These are phyloP conservation scores for Zaprionus bogoriensis DNA, from an alignment of 2,888 invertebrate genomes.

Conservation along the genomic window DNA sequence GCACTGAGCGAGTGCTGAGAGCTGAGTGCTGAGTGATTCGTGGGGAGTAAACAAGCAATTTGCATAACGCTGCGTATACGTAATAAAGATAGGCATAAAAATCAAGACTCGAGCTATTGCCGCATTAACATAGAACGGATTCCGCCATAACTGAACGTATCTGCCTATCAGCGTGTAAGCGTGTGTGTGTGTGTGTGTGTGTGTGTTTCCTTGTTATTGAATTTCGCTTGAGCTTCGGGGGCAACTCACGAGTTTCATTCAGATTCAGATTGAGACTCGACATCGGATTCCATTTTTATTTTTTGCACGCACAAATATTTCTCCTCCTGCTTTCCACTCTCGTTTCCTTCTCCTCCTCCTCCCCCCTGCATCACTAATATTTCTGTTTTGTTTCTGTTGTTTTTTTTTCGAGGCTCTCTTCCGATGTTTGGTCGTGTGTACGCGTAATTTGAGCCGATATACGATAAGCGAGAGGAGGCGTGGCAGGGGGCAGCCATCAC, in stretches of 20 bases:
- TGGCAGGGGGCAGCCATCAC: slow-evolving; percentile 28
- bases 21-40: slow-evolving; percentile 15
- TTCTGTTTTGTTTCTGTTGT: slow-evolving; percentile 16
- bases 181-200: slow-evolving; percentile 1
- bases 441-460: slow-evolving; percentile 71
- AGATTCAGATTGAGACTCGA: too few relatives aligned
- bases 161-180: neutral
- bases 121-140: slow-evolving; percentile 53
- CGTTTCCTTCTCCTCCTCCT: neutral
- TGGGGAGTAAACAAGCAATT: slow-evolving; percentile 52
- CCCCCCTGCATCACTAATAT: slow-evolving; percentile 3
- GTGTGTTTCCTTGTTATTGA: slow-evolving; percentile 39
- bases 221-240: slow-evolving; percentile 27
- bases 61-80: slow-evolving; percentile 70
- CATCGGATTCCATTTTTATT: slow-evolving; percentile 20
- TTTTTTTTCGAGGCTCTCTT: slow-evolving; percentile 3
- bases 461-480: slow-evolving; percentile 47
- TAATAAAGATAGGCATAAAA: slow-evolving; percentile 51
- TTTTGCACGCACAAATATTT: slow-evolving; percentile 55
- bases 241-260: slow-evolving; percentile 5
- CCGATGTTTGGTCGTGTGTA: slow-evolving; percentile 35
- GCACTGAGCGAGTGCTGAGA: neutral
- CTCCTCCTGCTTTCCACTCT: neutral
- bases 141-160: neutral
- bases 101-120: slow-evolving; percentile 36